These are phyloP conservation scores for Cinara cedri DNA, from an alignment of 2,888 invertebrate species.

Conservation along the genomic window DNA sequence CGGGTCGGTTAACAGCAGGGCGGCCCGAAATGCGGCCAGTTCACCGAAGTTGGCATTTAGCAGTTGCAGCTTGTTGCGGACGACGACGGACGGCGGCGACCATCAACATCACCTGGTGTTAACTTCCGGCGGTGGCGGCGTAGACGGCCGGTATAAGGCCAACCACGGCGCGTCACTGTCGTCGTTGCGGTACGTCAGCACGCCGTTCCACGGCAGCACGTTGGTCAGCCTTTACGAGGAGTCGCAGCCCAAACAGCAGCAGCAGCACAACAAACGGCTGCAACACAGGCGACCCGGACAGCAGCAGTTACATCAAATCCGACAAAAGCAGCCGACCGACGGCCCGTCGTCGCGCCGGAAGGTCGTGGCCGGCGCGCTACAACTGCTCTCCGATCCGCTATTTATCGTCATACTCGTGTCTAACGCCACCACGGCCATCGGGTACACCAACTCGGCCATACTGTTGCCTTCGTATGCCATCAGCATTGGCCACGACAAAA, in stretches of 20 bases:
- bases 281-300: conserved; percentile 37
- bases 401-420: conserved; percentile 83
- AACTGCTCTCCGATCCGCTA: conserved; percentile 75
- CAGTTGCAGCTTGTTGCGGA: conserved; percentile 46
- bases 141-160: conserved; percentile 58
- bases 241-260: conserved; percentile 59
- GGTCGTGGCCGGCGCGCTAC: conserved; percentile 26
- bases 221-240: conserved; percentile 63
- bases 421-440: conserved; percentile 84
- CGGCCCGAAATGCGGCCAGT: background rate
- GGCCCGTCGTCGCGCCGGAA: conserved; percentile 15
- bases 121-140: background rate
- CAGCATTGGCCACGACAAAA: conserved; percentile 74
- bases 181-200: conserved; percentile 83
- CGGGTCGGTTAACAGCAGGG: conserved; percentile 20
- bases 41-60: conserved; percentile 39
- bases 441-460: conserved; percentile 86
- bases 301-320: conserved; percentile 61
- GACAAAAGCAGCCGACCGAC: background rate
- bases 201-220: conserved; percentile 85
- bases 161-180: conserved; percentile 74
- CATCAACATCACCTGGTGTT: background rate
- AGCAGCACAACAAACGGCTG: conserved; percentile 63
- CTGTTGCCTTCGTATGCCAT: conserved; percentile 79
- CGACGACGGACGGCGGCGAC: conserved; percentile 58